Percentiles rank a stretch among this genome's conserved stretches.
These are phyloP conservation scores for Oreochromis spilurus DNA, from an alignment of 2,113 vertebrate species.

Conservation along the genomic window DNA sequence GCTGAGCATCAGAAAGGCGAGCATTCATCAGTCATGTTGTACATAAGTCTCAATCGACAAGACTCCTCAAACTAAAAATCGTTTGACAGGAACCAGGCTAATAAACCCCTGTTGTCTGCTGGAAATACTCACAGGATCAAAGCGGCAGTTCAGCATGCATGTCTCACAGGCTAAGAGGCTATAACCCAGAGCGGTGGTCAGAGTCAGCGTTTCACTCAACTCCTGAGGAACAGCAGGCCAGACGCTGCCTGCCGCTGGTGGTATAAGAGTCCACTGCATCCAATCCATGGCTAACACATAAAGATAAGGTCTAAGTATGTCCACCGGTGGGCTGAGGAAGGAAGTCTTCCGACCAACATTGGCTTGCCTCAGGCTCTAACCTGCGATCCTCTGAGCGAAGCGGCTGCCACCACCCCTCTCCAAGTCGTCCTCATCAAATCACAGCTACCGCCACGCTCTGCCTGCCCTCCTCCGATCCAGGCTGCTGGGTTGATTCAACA, in stretches of 20 bases:
- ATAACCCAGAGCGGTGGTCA: slow-evolving; percentile 57
- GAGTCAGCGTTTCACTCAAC: slow-evolving; percentile 38
- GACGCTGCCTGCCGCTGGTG: not conserved
- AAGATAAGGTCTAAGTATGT: not conserved
- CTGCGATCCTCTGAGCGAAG: not conserved
- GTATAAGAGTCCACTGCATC: slow-evolving; percentile 38
- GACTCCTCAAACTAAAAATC: not conserved
- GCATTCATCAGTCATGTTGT: not conserved
- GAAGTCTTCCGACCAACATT: not conserved
- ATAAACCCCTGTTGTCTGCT: not conserved
- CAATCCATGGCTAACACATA: slow-evolving; percentile 36
- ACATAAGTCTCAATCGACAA: not conserved
- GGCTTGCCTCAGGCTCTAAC: not conserved
- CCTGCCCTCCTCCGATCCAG: not conserved
- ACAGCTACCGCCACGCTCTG: not conserved
- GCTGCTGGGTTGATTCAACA: slow-evolving; percentile 31
- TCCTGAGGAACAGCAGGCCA: slow-evolving; percentile 23
- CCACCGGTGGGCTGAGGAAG: not conserved
- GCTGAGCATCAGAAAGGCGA: not conserved
- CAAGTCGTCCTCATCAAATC: not conserved
- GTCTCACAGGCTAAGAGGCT: slow-evolving; percentile 55
- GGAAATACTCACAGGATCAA: slow-evolving; percentile 60
- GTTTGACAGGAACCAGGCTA: not conserved
- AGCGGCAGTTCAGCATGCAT: slow-evolving; percentile 45
- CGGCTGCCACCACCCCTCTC: not conserved